These are phyloP conservation scores for Leptocoma aspasia DNA, from an alignment of 2,113 vertebrate genomes.

Conservation along the genomic window DNA sequence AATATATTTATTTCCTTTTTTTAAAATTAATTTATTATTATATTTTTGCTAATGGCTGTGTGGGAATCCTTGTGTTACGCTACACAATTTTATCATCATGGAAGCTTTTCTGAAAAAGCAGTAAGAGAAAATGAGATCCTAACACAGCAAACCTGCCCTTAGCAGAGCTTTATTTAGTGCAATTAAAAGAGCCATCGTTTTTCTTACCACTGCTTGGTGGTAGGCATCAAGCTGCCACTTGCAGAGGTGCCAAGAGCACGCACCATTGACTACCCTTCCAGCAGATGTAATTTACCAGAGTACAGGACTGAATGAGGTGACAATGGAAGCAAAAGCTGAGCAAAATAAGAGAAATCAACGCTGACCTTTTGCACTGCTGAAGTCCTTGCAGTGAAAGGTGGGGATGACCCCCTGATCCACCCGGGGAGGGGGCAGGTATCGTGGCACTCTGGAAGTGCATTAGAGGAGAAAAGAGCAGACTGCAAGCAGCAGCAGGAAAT, in stretches of 20 bases:
- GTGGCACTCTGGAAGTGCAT: not conserved
- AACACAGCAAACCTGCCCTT: not conserved
- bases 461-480: not conserved
- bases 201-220: not conserved
- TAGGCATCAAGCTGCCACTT: not conserved
- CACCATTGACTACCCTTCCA: not conserved
- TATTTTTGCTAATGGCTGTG: not conserved
- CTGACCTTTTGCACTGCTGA: not conserved
- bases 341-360: not conserved
- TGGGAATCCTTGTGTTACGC: not conserved
- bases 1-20: not conserved
- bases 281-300: not conserved
- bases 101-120: not conserved
- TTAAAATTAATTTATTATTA: not conserved
- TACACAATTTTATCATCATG: not conserved
- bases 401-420: not conserved
- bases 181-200: constrained; percentile 21
- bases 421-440: not conserved
- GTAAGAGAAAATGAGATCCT: not conserved
- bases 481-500: constrained; percentile 34
- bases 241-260: not conserved
- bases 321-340: not conserved
- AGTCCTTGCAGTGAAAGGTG: not conserved
- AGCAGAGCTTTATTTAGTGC: not conserved
- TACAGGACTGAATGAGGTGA: not conserved